Percentiles rank a stretch among this genome's conserved stretches.
phyloP scores from a whole-genome alignment of 2,888 invertebrate genomes.

The Incurvaria masculella region DNA sequence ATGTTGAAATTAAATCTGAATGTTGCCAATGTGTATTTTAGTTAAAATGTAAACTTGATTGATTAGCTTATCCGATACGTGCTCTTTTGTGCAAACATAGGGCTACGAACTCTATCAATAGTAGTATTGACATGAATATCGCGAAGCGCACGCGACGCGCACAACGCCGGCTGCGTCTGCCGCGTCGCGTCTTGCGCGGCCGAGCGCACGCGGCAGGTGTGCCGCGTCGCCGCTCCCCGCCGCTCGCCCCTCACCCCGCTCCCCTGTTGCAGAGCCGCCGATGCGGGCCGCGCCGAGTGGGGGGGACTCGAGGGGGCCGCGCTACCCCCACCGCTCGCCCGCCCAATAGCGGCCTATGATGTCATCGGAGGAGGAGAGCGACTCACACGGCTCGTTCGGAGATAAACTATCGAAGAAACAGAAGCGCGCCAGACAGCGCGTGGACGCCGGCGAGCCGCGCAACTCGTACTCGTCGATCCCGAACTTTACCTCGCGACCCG shows the following conservation, averaged over 20 bases:
- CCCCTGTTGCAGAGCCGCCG: slow-evolving; percentile 50
- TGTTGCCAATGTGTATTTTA: too few species aligned
- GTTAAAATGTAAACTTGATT: too few species aligned
- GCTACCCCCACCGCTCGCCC: slow-evolving; percentile 58
- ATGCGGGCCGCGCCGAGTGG: slow-evolving; percentile 50
- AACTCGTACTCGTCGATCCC: slow-evolving; percentile 76
- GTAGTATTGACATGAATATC: background rate
- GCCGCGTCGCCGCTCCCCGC: slow-evolving; percentile 34
- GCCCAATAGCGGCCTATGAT: slow-evolving; percentile 89
- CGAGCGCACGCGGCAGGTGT: slow-evolving; percentile 34
- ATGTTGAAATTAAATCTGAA: too few species aligned
- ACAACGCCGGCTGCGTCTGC: slow-evolving; percentile 17
- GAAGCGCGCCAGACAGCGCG: slow-evolving; percentile 93
- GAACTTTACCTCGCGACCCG: slow-evolving; percentile 39
- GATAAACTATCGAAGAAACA: slow-evolving; percentile 90
- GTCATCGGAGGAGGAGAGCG: slow-evolving; percentile 97
- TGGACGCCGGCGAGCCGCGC: slow-evolving; percentile 94
- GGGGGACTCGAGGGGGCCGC: slow-evolving; percentile 25
- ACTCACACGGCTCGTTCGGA: slow-evolving; percentile 91
- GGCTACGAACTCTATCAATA: too few species aligned
- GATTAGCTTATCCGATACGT: too few species aligned
- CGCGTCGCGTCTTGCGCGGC: slow-evolving; percentile 18
- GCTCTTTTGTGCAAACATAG: too few species aligned
- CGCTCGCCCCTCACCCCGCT: too few species aligned
- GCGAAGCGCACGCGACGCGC: background rate